Base-by-base conservation (phyloP, 2,113 vertebrate species). In the Seriola dumerili region DNA sequence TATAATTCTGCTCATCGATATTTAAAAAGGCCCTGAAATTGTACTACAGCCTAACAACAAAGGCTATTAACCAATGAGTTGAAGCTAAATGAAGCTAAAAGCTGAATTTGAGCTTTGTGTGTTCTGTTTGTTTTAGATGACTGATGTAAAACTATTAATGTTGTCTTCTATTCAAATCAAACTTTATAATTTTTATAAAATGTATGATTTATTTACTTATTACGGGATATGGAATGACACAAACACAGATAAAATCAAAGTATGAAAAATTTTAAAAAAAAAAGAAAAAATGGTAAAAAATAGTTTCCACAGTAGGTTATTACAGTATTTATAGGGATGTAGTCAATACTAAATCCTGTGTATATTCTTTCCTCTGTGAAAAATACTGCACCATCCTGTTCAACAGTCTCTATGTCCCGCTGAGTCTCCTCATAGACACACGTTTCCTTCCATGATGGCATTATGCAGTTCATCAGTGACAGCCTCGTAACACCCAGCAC, bases 401-500 rank as follows among this genome's bases (percentile, higher is more conserved):
- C 25, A 44, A 7, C 34, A 42, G 25, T 32, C 46, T 32, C 1
- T 17, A 16, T 32, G 29, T 70, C 21, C 11, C 29, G 17, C 16
- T 75, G n/a, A 1, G 12, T 23, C 10, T 42, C 10, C 19, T 96
- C 92, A 97, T 71, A 97, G 91, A 38, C 88, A 64, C 9, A 93
- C 90, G 65, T 90, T 93, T 0, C 95, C 96, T 0, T 96, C 88
- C 3, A 85, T 91, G 62, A 98, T 96, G 55, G 86, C 91, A 4
- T 77, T 71, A 40, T 95, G 94, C 5, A 97, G 81, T 32, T 86
- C 74, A 13, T 96, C 93, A 0, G 96, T 96, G 57, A 98, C 76
- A 0, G 90, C 91, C 66, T 97, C 87, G 23, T 97, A 98, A 72
- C 87, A 69, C 0, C 96, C 95, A 48, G 92, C 86, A 61, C 93